Percentiles rank a stretch among this genome's conserved stretches.
These are phyloP conservation scores for Tenthredo amoena DNA, from an alignment of 2,888 invertebrate genomes.

Conservation along the genomic window DNA sequence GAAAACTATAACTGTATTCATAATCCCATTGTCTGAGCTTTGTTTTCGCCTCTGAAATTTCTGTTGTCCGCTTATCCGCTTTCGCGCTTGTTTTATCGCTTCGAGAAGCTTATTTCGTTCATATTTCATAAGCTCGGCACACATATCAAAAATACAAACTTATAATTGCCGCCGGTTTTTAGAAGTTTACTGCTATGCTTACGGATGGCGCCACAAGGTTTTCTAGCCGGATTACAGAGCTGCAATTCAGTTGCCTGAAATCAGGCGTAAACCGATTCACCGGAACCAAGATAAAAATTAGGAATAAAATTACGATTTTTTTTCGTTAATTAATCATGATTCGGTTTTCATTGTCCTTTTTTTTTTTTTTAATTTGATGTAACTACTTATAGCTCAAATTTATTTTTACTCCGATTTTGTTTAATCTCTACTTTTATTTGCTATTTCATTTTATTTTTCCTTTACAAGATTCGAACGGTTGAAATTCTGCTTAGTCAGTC, in stretches of 20 bases:
- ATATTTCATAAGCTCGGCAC: neutral
- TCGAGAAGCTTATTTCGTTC: neutral
- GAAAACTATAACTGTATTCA: conserved; percentile 4
- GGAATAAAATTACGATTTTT: neutral
- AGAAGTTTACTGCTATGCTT: neutral
- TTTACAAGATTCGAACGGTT: neutral
- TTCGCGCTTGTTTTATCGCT: neutral
- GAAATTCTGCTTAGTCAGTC: neutral
- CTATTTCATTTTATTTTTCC: too few species aligned
- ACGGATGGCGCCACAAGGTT: conserved; percentile 45
- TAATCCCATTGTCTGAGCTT: conserved; percentile 35
- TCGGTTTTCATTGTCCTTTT: neutral
- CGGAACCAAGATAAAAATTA: neutral
- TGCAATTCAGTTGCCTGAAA: neutral
- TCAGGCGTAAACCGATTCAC: conserved; percentile 18
- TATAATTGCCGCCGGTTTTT: conserved; percentile 14
- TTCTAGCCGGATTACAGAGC: neutral
- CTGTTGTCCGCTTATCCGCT: neutral
- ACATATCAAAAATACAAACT: neutral
- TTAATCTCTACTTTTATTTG: too few species aligned
- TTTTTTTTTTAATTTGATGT: neutral
- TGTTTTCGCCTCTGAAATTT: conserved; percentile 19
- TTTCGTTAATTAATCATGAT: neutral
- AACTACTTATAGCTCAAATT: too few species aligned
- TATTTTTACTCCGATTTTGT: too few species aligned